A percentile compares a stretch with the other conserved stretches of the same genome.
Evolutionary conservation across 2,888 invertebrate species (phyloP).

Genomic region (Aphodius sticticus): DNA sequence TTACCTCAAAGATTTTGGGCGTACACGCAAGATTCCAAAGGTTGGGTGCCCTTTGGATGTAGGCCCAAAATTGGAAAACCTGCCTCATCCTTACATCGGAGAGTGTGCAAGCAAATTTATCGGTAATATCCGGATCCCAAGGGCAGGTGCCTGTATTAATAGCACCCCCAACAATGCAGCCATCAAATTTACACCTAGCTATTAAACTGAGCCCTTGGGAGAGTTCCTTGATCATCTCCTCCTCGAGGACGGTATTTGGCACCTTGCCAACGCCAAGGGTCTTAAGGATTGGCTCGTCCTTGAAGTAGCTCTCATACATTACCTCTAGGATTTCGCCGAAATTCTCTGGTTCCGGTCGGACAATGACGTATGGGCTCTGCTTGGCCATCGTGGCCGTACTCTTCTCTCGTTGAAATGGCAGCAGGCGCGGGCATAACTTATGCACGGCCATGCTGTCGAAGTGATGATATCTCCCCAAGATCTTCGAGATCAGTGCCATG

Average conservation of each 20-base stretch:
- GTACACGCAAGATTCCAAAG: conserved; percentile 50
- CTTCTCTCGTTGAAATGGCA: not conserved
- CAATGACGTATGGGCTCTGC: conserved; percentile 51
- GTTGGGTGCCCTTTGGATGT: conserved; percentile 61
- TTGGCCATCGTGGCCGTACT: not conserved
- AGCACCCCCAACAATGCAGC: conserved; percentile 59
- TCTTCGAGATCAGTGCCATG: conserved; percentile 23
- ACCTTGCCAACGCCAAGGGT: conserved; percentile 61
- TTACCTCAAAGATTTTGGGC: conserved; percentile 62
- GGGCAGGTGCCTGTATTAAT: conserved; percentile 62
- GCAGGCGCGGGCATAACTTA: not conserved
- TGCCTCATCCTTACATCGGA: conserved; percentile 57
- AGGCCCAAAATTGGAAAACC: conserved; percentile 64
- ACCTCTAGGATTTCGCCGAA: conserved; percentile 61
- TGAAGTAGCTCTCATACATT: conserved; percentile 63
- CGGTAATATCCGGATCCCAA: conserved; percentile 64
- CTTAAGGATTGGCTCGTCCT: conserved; percentile 63
- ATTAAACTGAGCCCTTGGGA: conserved; percentile 55
- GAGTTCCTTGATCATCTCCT: conserved; percentile 59
- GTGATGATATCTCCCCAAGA: not conserved
- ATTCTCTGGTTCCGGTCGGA: conserved; percentile 59
- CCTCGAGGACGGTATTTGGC: conserved; percentile 55
- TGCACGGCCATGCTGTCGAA: not conserved
- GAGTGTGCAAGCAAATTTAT: conserved; percentile 64
- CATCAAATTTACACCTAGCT: conserved; percentile 58